Base-by-base conservation (phyloP, 2,888 invertebrate species). In the Amorpha juglandis region DNA sequence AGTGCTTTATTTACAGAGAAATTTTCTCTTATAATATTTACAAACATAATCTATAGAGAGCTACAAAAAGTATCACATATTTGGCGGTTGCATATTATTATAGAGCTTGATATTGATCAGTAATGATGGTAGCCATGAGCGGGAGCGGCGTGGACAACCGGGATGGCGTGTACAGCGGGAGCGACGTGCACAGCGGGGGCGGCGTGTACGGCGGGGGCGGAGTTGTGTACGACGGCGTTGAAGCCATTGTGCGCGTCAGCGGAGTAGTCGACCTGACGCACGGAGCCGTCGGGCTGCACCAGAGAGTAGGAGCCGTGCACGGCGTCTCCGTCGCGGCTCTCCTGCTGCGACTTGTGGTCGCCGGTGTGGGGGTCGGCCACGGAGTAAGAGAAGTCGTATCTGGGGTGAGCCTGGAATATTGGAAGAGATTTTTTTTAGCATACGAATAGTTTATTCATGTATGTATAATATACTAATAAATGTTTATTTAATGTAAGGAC, bases 331-430 rank as follows among this genome's bases (percentile, higher is more conserved):
- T 94, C 94, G 72, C 92, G 89, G 72, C 80, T 81, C 82, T 94
- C 94, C 74, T 94, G 92, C 82, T 94, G 94, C n/a, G 88, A 84
- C 82, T 94, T 94, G 80, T 91, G 88, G 86, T 94, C 94, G 51
- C 94, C 94, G 72, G 94, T 94, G 83, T 94, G 93, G 9, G 92
- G 92, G 80, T 94, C 94, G 11, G 92, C 79, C 47, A 94, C 94
- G 67, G 94, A 94, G 81, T 94, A 94, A 38, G 87, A 90, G 75
- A 90, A 94, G 74, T 90, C 89, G 75, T 91, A 91, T 78, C 88
- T 86, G 16, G 91, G 91, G 70, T 90, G 87, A 64, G 86, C 75
- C 87, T 91, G 76, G 12, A 80, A 79, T 4, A 27, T 9, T 12
- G 64, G 27, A 68, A 58, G 50, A 6, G n/a, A n/a, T 27, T n/a